Evolutionary conservation across 1,140 invertebrate species (phyloP).

Genomic region (Aricia agestis): DNA sequence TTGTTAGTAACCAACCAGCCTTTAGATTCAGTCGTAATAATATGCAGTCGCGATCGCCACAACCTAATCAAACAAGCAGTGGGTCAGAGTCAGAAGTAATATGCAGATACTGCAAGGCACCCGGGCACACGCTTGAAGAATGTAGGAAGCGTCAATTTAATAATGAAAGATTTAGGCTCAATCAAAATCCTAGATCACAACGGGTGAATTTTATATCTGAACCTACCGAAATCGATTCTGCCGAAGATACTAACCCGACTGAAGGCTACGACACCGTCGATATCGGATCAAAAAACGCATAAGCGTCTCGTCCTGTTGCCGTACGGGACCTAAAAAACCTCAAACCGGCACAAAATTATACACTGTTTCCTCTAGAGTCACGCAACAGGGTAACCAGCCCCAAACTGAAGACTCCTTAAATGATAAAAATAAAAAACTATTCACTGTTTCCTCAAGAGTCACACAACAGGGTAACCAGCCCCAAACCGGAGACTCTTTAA

Average conservation of each 20-base stretch:
- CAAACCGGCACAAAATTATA: conserved; percentile 16
- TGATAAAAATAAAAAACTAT: not conserved
- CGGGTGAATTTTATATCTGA: conserved; percentile 14
- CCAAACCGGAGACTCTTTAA: not conserved
- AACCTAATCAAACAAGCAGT: not conserved
- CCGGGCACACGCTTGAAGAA: conserved; percentile 26
- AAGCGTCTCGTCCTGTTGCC: conserved; percentile 25
- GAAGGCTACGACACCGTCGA: conserved; percentile 14
- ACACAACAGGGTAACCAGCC: too few species aligned
- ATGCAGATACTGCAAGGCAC: conserved; percentile 29
- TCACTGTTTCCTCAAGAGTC: too few species aligned
- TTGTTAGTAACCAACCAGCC: not conserved
- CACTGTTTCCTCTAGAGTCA: not conserved
- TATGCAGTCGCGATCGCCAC: not conserved
- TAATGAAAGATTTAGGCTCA: conserved; percentile 18
- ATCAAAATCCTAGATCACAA: conserved; percentile 11
- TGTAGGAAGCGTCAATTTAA: conserved; percentile 30
- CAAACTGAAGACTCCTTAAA: not conserved
- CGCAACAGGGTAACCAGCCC: not conserved
- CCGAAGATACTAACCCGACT: not conserved
- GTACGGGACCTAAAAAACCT: conserved; percentile 18
- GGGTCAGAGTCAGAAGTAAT: not conserved
- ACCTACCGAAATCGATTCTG: not conserved
- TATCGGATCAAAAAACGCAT: conserved; percentile 22
- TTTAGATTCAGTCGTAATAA: conserved; percentile 1